These are phyloP conservation scores for Ophion ellenae DNA, from an alignment of 2,888 invertebrate genomes.

Conservation along the genomic window DNA sequence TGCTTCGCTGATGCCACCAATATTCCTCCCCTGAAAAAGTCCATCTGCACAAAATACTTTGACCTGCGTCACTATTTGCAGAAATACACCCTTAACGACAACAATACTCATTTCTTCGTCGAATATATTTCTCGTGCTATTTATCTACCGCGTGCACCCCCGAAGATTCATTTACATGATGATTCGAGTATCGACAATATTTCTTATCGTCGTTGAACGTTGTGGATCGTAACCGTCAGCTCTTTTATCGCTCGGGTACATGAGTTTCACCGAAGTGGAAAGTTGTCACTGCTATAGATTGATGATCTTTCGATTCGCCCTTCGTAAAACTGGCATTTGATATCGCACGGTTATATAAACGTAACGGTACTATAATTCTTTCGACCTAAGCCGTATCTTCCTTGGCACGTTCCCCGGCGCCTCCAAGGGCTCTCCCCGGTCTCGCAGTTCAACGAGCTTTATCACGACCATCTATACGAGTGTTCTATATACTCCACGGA, in stretches of 20 bases:
- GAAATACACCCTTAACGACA: background rate
- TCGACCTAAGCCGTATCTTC: slow-evolving; percentile 49
- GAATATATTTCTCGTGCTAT: background rate
- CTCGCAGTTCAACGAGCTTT: slow-evolving; percentile 31
- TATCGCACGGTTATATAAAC: slow-evolving; percentile 25
- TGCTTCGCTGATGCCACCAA: slow-evolving; percentile 11
- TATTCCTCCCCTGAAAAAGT: slow-evolving; percentile 7
- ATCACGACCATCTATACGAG: slow-evolving; percentile 50
- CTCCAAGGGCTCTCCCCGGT: slow-evolving; percentile 17
- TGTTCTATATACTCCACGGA: slow-evolving; percentile 35
- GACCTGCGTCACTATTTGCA: background rate
- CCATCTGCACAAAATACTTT: background rate
- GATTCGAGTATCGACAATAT: background rate
- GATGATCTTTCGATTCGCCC: slow-evolving; percentile 36
- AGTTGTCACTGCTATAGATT: slow-evolving; percentile 31
- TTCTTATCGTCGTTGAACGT: slow-evolving; percentile 1
- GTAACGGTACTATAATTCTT: slow-evolving; percentile 44
- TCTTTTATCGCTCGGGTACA: background rate
- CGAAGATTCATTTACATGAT: slow-evolving; percentile 10
- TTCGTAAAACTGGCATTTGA: slow-evolving; percentile 35
- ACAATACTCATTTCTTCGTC: background rate
- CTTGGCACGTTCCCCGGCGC: slow-evolving; percentile 34
- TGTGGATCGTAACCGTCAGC: background rate
- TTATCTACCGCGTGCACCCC: background rate
- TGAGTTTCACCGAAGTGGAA: slow-evolving; percentile 25